Base-by-base conservation (phyloP, 1,140 invertebrate species). In the Drosophila trapezifrons region DNA sequence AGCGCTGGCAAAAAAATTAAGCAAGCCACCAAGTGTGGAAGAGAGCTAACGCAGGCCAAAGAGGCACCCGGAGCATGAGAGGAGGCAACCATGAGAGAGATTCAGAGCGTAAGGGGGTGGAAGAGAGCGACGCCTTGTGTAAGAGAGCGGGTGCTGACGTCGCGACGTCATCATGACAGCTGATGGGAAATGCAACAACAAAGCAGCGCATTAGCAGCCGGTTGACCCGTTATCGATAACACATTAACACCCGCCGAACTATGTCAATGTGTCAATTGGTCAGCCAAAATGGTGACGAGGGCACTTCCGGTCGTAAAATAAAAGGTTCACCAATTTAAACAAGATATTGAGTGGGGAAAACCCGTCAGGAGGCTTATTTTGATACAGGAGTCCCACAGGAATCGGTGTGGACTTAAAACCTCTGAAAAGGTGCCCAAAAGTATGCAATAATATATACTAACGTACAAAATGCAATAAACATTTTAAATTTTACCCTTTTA, bases 181-280 rank as follows among this genome's bases (percentile, higher is more conserved):
- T 71, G 67, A 71, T 49, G 20, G 18, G 9, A 43, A 22, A 13
- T 52, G 40, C 56, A 62, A 47, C 42, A 60, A 60, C 25, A 59
- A 42, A 42, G 76, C 75, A 76, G 78, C 75, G 66, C 74, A 59
- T 78, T 70, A 35, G 52, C 22, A 64, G 67, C 66, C 52, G 52
- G 71, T 43, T 57, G 72, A 47, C 49, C 56, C 13, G 62, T 78
- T 69, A 86, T 81, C 65, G 75, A 78, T 75, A 81, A 76, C 49
- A 45, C 35, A 71, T 60, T 76, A 40, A 57, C 43, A 76, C 51
- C 18, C 54, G 74, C 62, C 22, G n/a, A 85, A 85, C 69, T 75
- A 71, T 85, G 81, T 74, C 78, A 85, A 71, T 85, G 78, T 85
- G 81, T 78, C 81, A 85, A 58, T 57, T 22, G 22, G 22, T 57